Base-by-base conservation (phyloP, 1,140 invertebrate genomes). In the Ceratosolen fusciceps region DNA sequence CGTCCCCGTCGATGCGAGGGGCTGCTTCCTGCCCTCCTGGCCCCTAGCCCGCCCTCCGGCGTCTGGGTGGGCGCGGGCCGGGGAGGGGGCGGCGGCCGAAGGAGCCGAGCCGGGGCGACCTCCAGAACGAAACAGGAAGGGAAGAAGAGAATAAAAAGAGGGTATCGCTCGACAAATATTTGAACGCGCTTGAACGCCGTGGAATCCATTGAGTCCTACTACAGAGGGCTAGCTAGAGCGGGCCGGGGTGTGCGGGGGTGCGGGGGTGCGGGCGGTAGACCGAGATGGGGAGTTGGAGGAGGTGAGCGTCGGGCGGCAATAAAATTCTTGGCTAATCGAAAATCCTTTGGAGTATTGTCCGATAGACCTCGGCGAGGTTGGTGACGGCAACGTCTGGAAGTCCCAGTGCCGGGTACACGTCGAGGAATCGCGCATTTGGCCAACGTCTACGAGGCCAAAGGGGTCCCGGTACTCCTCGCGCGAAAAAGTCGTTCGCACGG, bases 261-360 rank as follows among this genome's bases (percentile, higher is more conserved):
- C n/a, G n/a, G n/a, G n/a, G n/a, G n/a, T n/a, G n/a, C n/a, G n/a
- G n/a, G n/a, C n/a, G n/a, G n/a, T n/a, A n/a, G n/a, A n/a, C n/a
- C n/a, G n/a, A n/a, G 1, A 60, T 29, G 31, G 43, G 16, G 16
- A 47, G 43, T 47, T 47, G 43, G 43, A 7, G 8, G 43, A 47
- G 43, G 43, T 7, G 8, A 9, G 43, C 43, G 16, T 47, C 43
- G 16, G 29, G 60, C 29, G 60, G 60, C 31, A 62, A 62, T 62
- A 62, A 62, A 62, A 62, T 62, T 21, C 29, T 24, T 34, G 8
- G 58, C 58, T 29, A 62, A 62, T 62, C 58, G 29, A 34, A 34
- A 34, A 62, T 1, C 29, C 31, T 37, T 31, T 65, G 29, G 29
- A n/a, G 21, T 37, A 37, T 65, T 31, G 31, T 65, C 31, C 16